Evolutionary conservation across 2,888 invertebrate genomes (phyloP), one percentile per base, ranked within the genome.

Genomic region (Drosophila kanekoi): DNA sequence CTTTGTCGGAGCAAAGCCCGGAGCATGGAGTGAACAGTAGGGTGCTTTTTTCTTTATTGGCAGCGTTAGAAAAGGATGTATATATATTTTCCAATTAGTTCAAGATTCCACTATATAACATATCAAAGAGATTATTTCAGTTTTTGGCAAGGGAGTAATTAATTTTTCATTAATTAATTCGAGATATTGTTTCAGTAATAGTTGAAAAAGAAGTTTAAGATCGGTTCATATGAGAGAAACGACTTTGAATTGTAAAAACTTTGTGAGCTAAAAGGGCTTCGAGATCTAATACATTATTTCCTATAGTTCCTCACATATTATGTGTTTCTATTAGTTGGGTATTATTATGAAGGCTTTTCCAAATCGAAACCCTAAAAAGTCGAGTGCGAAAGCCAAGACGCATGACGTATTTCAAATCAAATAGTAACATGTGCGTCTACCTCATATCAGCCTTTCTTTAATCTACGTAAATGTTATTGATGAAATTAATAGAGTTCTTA

Each of bases 401-500:
- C n/a, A n/a, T n/a, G n/a, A n/a, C n/a, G n/a, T n/a, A n/a, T n/a
- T n/a, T n/a, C n/a, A n/a, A n/a, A 35, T 37, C 35, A 35, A 35
- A 43, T 35, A 37, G 0, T 51, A 32, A 28, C 6, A 16, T 64
- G 32, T 35, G 35, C 37, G 18, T 38, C 13, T 10, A 1, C 10
- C 14, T 0, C 43, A 13, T 53, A 52, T 48, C 47, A 23, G 28
- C 9, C 3, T 49, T 13, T 11, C 38, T 44, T 38, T n/a, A 68
- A 69, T 61, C 49, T 54, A 16, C 23, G 44, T 47, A 62, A 76
- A 74, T 66, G 70, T 60, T 49, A 37, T 45, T 76, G 57, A 71
- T 62, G 65, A 62, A 74, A 75, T 83, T 74, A 79, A 86, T 83
- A 68, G 68, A 86, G 87, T 83, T 85, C 73, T 70, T 62, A 81